Percentiles rank a stretch among this genome's conserved stretches.
Conservation (phyloP, 2,113 vertebrate genomes). For the Trogon surrucura region DNA sequence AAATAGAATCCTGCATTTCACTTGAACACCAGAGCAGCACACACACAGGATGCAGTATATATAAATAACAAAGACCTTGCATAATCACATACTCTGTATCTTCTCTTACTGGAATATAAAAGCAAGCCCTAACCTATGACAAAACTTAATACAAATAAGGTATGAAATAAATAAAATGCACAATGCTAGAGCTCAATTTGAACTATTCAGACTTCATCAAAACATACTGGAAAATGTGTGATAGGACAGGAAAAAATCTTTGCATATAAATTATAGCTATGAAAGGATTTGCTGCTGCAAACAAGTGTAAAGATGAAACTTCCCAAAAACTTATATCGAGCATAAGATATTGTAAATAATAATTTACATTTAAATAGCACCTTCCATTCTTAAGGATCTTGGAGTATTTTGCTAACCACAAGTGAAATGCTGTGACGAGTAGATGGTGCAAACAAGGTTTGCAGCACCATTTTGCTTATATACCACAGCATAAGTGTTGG, state of each 20-base stretch:
- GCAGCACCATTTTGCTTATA: neutral
- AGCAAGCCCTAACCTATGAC: conserved; percentile 66
- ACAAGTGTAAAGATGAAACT: conserved; percentile 65
- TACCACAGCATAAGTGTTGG: neutral
- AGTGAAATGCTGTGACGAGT: neutral
- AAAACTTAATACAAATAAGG: conserved; percentile 71
- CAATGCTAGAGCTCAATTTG: conserved; percentile 65
- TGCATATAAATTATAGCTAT: conserved; percentile 73
- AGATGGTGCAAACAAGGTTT: neutral
- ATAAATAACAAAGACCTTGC: conserved; percentile 75
- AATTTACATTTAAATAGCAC: conserved; percentile 72
- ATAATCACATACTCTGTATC: conserved; percentile 70
- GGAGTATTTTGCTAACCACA: conserved; percentile 6
- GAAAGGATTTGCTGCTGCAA: conserved; percentile 72
- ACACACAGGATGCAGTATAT: conserved; percentile 57
- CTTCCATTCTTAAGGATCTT: conserved; percentile 1
- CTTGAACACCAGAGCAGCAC: conserved; percentile 30
- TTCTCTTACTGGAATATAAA: conserved; percentile 65
- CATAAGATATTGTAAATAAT: conserved; percentile 69
- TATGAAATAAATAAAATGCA: conserved; percentile 73
- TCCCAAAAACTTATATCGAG: conserved; percentile 48
- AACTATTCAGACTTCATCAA: conserved; percentile 70
- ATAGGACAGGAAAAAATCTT: conserved; percentile 68
- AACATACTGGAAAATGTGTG: conserved; percentile 61
- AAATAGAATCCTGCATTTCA: conserved; percentile 64